Conservation (phyloP, 2,888 invertebrate genomes). For the Eristalis pertinax region DNA sequence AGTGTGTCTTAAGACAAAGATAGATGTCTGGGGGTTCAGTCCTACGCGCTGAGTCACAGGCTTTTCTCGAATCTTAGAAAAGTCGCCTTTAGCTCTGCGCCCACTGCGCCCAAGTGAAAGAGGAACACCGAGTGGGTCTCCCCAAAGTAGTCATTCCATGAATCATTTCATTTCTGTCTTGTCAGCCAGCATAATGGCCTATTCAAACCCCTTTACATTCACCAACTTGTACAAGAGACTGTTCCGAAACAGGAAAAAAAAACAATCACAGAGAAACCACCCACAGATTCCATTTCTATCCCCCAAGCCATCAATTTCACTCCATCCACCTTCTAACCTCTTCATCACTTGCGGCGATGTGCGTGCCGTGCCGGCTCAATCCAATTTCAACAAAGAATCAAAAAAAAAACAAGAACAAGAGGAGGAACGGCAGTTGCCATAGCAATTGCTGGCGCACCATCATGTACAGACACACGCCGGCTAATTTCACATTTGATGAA, state of each 20-base stretch:
- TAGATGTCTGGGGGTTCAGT: too few relatives aligned
- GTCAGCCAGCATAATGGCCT: background rate
- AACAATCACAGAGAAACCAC: constrained; percentile 17
- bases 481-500: constrained; percentile 60
- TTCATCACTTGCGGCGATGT: constrained; percentile 25
- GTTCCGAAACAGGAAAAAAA: background rate
- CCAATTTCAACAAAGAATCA: constrained; percentile 21
- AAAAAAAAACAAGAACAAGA: background rate
- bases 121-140: too few relatives aligned
- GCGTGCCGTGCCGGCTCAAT: constrained; percentile 32
- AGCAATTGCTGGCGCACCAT: constrained; percentile 54
- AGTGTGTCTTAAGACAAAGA: too few relatives aligned
- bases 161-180: background rate
- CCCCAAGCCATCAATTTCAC: constrained; percentile 35
- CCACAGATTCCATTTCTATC: constrained; percentile 28
- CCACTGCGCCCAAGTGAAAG: too few relatives aligned
- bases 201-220: background rate
- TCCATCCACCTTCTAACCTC: constrained; percentile 11
- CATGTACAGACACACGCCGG: constrained; percentile 11
- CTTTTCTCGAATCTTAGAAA: too few relatives aligned
- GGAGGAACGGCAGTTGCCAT: constrained; percentile 48
- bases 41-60: too few relatives aligned
- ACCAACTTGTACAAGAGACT: constrained; percentile 2
- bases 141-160: too few relatives aligned
- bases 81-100: too few relatives aligned